These are phyloP conservation scores for Garrulus glandarius DNA, from an alignment of 2,797 vertebrate genomes.

Conservation along the genomic window DNA sequence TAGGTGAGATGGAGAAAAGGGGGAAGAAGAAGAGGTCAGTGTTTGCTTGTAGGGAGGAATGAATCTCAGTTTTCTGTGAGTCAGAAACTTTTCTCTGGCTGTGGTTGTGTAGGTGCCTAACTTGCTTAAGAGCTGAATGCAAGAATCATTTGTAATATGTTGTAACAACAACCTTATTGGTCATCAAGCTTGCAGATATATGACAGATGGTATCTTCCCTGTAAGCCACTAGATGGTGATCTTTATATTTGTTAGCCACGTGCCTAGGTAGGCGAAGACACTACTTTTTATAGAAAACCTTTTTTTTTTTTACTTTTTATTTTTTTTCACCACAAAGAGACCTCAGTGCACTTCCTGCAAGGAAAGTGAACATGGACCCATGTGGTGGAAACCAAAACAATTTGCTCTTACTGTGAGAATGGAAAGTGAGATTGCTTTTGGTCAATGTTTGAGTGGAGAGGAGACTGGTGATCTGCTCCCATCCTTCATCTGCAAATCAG, in stretches of 20 bases:
- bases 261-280: slow-evolving; percentile 23
- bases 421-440: not conserved
- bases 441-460: not conserved
- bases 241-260: slow-evolving; percentile 56
- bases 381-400: not conserved
- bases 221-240: slow-evolving; percentile 63
- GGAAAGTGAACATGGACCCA: not conserved
- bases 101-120: not conserved
- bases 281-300: not conserved
- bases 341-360: not conserved
- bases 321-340: not conserved
- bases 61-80: not conserved
- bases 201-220: slow-evolving; percentile 9
- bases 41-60: not conserved
- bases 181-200: not conserved
- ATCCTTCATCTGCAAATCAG: not conserved
- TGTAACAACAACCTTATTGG: slow-evolving; percentile 4
- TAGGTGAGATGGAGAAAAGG: not conserved
- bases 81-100: not conserved
- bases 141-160: not conserved
- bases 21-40: not conserved
- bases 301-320: not conserved
- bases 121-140: not conserved
- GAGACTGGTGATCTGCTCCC: not conserved
- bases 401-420: not conserved